Evolutionary conservation across 2,888 invertebrate genomes (phyloP).

Genomic region (Hedychridium roseum): DNA sequence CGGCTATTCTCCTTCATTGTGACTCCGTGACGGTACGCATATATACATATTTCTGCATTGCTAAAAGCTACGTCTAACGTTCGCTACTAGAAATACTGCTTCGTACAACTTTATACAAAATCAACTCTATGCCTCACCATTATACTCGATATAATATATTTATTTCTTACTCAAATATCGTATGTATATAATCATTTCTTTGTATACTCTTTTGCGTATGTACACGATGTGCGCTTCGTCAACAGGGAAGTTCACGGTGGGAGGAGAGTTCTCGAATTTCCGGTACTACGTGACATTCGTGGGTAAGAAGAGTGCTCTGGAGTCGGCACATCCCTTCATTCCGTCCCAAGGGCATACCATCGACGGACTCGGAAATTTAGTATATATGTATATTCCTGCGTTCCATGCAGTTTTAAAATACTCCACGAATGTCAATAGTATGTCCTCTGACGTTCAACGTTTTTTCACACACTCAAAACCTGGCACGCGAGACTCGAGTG

Average conservation of each 20-base stretch:
- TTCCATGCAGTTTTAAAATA: too few relatives aligned
- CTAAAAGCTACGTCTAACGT: conserved; percentile 32
- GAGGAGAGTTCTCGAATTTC: too few relatives aligned
- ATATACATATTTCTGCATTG: conserved; percentile 27
- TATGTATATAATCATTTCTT: conserved; percentile 20
- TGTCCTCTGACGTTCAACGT: too few relatives aligned
- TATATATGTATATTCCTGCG: too few relatives aligned
- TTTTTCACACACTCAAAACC: too few relatives aligned
- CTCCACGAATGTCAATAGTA: too few relatives aligned
- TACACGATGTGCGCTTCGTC: conserved; percentile 42
- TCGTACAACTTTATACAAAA: conserved; percentile 51
- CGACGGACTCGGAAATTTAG: too few relatives aligned
- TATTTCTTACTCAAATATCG: conserved; percentile 35
- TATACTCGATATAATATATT: conserved; percentile 29
- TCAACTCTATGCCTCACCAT: conserved; percentile 38
- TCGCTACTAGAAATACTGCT: conserved; percentile 52
- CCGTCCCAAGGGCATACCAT: too few relatives aligned
- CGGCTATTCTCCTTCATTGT: conserved; percentile 21
- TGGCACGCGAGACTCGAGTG: too few relatives aligned
- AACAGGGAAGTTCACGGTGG: conserved; percentile 13
- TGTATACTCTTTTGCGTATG: conserved; percentile 35
- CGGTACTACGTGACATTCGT: too few relatives aligned
- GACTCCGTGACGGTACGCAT: conserved; percentile 18
- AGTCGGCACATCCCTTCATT: too few relatives aligned
- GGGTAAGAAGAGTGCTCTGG: too few relatives aligned